A percentile compares a stretch with the other conserved stretches of the same genome.
Conservation (phyloP, 2,113 vertebrate species). For the Cyprinus carpio region DNA sequence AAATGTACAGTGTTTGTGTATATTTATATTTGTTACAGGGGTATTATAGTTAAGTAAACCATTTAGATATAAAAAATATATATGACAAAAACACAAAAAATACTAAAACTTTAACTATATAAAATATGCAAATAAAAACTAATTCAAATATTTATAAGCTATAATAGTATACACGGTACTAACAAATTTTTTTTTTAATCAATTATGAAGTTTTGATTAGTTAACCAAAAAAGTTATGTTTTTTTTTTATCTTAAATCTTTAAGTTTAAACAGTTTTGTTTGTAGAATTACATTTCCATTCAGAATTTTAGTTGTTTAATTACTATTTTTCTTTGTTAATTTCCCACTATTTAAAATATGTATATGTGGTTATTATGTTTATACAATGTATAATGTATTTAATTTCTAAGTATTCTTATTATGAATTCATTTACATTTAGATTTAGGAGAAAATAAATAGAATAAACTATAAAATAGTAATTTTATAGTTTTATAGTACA, state of each 20-base stretch:
- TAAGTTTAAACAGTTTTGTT: background rate
- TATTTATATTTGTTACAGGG: background rate
- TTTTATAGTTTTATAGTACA: background rate
- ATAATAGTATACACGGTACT: too few relatives aligned
- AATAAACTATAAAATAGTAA: too few relatives aligned
- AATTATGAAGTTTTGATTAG: background rate
- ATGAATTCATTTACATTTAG: background rate
- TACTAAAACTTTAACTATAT: too few relatives aligned
- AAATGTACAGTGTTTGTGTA: background rate
- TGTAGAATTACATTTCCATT: too few relatives aligned
- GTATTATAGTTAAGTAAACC: too few relatives aligned
- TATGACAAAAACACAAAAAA: too few relatives aligned
- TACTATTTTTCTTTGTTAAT: background rate
- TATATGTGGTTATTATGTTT: background rate
- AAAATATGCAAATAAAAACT: too few relatives aligned
- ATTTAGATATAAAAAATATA: too few relatives aligned
- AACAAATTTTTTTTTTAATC: too few relatives aligned
- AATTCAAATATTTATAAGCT: too few relatives aligned
- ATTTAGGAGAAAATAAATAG: background rate
- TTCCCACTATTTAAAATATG: background rate
- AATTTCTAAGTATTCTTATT: background rate
- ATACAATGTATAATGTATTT: background rate
- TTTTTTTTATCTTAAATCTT: background rate
- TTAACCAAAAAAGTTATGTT: background rate
- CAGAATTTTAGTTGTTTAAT: background rate